A percentile compares a stretch with the other conserved stretches of the same genome.
Evolutionary conservation across 2,113 vertebrate genomes (phyloP).

Genomic region (Centropristis striata): DNA sequence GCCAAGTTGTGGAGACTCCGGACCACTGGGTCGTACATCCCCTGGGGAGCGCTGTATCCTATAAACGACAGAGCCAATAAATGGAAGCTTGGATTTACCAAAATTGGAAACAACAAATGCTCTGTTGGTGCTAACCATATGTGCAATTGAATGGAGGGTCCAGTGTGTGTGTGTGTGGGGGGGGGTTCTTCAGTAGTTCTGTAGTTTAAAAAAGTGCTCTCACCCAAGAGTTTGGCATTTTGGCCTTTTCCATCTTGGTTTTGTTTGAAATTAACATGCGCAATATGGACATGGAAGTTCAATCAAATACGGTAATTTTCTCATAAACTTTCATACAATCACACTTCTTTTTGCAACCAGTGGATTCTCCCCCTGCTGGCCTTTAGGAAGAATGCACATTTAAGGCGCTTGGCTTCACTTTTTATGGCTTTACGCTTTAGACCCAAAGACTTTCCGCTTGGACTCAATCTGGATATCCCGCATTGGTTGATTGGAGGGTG

Average conservation of each 20-base stretch:
- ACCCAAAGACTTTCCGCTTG: neutral
- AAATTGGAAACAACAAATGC: constrained; percentile 63
- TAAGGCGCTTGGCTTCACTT: too few relatives aligned
- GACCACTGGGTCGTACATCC: constrained; percentile 91
- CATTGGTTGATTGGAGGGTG: constrained; percentile 79
- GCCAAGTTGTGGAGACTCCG: constrained; percentile 96
- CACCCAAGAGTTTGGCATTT: too few relatives aligned
- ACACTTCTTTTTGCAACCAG: too few relatives aligned
- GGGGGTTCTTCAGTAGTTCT: constrained; percentile 32
- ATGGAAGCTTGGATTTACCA: constrained; percentile 41
- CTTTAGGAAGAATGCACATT: too few relatives aligned
- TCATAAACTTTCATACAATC: too few relatives aligned
- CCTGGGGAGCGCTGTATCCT: constrained; percentile 96
- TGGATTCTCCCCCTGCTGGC: too few relatives aligned
- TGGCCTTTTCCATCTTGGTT: too few relatives aligned
- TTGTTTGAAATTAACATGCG: too few relatives aligned
- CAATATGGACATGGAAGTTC: too few relatives aligned
- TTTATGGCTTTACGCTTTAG: too few relatives aligned
- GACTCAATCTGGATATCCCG: constrained; percentile 46
- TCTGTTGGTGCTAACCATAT: constrained; percentile 55
- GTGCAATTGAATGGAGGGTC: constrained; percentile 53
- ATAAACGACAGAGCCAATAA: constrained; percentile 7
- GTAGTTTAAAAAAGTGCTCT: neutral
- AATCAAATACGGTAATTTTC: too few relatives aligned
- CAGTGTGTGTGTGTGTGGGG: constrained; percentile 1